Base-by-base conservation (phyloP, 1,140 invertebrate genomes). In the Drosophila eugracilis region DNA sequence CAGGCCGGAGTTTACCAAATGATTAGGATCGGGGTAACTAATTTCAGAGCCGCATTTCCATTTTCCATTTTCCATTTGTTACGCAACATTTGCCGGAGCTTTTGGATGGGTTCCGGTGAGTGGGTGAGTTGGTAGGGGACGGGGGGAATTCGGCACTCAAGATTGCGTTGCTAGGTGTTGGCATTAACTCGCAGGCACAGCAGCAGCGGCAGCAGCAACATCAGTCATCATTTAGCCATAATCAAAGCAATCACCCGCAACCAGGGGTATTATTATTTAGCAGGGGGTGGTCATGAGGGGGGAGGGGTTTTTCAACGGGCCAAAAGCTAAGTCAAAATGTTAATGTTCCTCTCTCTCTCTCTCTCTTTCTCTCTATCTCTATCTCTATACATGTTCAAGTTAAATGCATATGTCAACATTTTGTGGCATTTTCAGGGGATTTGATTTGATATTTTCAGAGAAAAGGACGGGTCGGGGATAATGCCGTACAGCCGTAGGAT, bases 11-110 rank as follows among this genome's bases (percentile, higher is more conserved):
- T 66, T 81, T 78, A 54, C 36, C 78, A 44, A 42, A 78, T 83
- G 83, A 88, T 88, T 89, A 78, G 54, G 54, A 88, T 88, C 78
- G 77, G 81, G 81, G 83, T 88, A 81, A 88, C 83, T 77, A 78
- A 81, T 78, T 86, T 57, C 71, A 57, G 69, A 70, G 77, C 44
- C 22, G 15, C 28, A 50, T 44, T 67, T 66, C 30, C 45, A 49
- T 50, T 66, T 67, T 66, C 30, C 45, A 49, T 50, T 66, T 62
- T 42, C 62, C 62, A 67, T 67, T 67, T 44, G 63, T 50, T 67
- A 67, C 60, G 60, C 63, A 63, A 48, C 26, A 66, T 47, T 62
- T 49, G 57, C 28, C 28, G 17, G 41, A 10, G 19, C 55, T 26
- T 62, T 39, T 24, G 19, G 3, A 2, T 12, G 39, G 5, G 9